Base-by-base conservation (phyloP, 1,140 invertebrate genomes). In the Luehdorfia chinensis region DNA sequence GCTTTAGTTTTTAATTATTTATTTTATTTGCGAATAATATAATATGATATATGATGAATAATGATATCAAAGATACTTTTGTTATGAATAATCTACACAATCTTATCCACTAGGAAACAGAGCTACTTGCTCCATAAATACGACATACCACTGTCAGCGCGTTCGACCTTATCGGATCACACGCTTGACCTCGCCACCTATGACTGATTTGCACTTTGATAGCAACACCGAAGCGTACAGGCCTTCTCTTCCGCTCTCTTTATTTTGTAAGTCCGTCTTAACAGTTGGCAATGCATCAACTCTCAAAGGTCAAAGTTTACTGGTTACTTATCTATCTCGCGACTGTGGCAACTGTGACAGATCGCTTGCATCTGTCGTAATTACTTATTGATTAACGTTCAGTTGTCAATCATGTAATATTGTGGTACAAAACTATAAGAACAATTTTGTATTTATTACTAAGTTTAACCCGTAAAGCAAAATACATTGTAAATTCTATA, bases 201-300 rank as follows among this genome's bases (percentile, higher is more conserved):
- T 75, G 58, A 73, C 71, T 74, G 74, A 78, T 78, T 69, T 66
- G 59, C 59, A 66, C 58, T 63, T 31, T 49, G 61, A 70, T 72
- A 66, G 32, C 30, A 46, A 16, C 16, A 55, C 61, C 64, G 58
- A 11, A 39, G 30, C 15, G 44, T 16, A 28, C 27, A 54, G 59
- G 61, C 34, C 54, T 34, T 34, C n/a, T 34, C 31, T 34, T 6
- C 11, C 0, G 37, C 6, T 33, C 16, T 15, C 11, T 47, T 31
- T 8, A 23, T 21, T 12, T 6, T 12, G 18, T 8, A 19, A 19
- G 18, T 23, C 18, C 1, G 9, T 11, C 16, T 12, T 6, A 7
- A 30, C 8, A 37, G n/a, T 37, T 19, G n/a, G 5, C 8, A 21
- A 16, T 50, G 19, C 13, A 7, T 14, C 11, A 21, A 30, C 7